Percentiles rank a stretch among this genome's conserved stretches.
Evolutionary conservation across 2,113 vertebrate genomes (phyloP).

Genomic region (Cyanoramphus novaezelandiae): DNA sequence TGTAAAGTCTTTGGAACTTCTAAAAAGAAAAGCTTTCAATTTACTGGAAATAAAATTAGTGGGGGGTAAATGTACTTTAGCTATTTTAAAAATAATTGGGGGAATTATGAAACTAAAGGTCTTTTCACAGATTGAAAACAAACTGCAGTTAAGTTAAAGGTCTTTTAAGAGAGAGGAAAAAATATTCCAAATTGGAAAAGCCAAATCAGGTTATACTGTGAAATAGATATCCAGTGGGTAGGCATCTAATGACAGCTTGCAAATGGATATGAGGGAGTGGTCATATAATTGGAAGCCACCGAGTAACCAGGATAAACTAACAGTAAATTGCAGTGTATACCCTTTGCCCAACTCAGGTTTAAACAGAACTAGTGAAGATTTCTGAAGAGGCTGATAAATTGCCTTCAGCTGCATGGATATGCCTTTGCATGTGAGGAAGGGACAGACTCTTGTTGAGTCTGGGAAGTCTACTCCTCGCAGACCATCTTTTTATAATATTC

Average conservation of each 20-base stretch:
- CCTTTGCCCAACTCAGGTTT: background rate
- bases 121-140: background rate
- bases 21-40: constrained; percentile 8
- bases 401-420: background rate
- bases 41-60: constrained; percentile 24
- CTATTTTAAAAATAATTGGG: background rate
- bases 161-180: background rate
- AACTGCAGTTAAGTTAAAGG: background rate
- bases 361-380: background rate
- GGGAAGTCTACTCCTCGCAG: background rate
- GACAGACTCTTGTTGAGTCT: background rate
- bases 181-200: background rate
- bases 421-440: background rate
- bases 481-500: background rate
- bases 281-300: background rate
- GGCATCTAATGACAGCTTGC: background rate
- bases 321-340: background rate
- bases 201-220: background rate
- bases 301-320: background rate
- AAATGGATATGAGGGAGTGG: background rate
- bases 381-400: background rate
- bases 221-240: background rate
- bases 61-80: background rate
- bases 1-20: constrained; percentile 13
- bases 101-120: background rate